A percentile compares a stretch with the other conserved stretches of the same genome.
Conservation (phyloP, 2,888 invertebrate species). For the Agrotis segetum region DNA sequence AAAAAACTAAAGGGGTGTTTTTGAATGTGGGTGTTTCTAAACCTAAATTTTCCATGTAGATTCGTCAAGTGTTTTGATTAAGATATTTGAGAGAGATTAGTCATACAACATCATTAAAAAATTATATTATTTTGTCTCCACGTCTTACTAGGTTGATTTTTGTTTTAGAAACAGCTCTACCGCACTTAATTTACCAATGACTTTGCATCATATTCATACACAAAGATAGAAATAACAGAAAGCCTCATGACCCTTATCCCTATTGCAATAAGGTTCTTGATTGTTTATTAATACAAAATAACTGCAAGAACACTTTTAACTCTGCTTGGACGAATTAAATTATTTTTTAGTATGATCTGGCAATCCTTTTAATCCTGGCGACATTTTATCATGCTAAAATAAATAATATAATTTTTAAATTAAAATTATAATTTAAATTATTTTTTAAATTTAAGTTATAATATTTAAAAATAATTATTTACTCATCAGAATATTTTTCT, state of each 20-base stretch:
- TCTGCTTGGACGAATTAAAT: not conserved
- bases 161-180: too few species aligned
- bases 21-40: slow-evolving; percentile 23
- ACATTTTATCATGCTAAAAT: slow-evolving; percentile 8
- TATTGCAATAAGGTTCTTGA: too few species aligned
- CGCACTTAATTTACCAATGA: too few species aligned
- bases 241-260: too few species aligned
- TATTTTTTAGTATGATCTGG: slow-evolving; percentile 27
- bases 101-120: not conserved
- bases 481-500: slow-evolving; percentile 67
- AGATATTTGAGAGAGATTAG: slow-evolving; percentile 51
- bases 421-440: too few species aligned
- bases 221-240: too few species aligned
- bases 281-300: too few species aligned
- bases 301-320: not conserved
- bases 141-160: not conserved
- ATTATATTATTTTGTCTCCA: not conserved
- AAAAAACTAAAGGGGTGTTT: slow-evolving; percentile 28
- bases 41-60: slow-evolving; percentile 29
- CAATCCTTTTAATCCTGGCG: slow-evolving; percentile 38
- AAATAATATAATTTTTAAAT: too few species aligned
- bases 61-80: slow-evolving; percentile 25
- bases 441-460: too few species aligned
- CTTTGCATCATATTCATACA: too few species aligned
- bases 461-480: slow-evolving; percentile 24